Base-by-base conservation (phyloP, 1,140 invertebrate genomes). In the Pseudomyrmex cubaensis region DNA sequence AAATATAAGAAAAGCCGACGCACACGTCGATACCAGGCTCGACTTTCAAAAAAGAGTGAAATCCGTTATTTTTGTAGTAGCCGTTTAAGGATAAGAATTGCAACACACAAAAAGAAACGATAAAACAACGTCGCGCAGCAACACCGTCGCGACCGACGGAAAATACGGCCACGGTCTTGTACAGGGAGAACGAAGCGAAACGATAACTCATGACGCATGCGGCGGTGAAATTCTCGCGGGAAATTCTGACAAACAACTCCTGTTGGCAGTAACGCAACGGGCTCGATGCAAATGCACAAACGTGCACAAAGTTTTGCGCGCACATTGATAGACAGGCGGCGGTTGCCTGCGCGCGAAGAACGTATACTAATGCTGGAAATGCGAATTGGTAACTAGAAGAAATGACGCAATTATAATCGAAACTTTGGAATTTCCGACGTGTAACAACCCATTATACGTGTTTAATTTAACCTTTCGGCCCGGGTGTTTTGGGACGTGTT, bases 231-330 rank as follows among this genome's bases (percentile, higher is more conserved):
- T 88, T 85, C 87, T 87, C 86, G 9, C 66, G 87, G 83, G 87
- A 88, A 88, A 88, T 88, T 88, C 86, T 88, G 86, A 87, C 87
- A 88, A 88, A 88, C 85, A 87, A 87, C 64, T 85, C 64, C 22
- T 78, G 82, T 80, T 84, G 61, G 67, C 59, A 74, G 75, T 72
- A 87, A 87, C 85, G 73, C 75, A 61, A 77, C 85, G 64, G 59
- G 50, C 86, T 59, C 86, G 67, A 87, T 87, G 86, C 85, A 87
- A 87, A 87, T 87, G 85, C 85, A 80, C 66, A 84, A 87, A 52
- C 67, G 48, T 83, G 74, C 57, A 66, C 82, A 54, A 87, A 88
- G 72, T 88, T 88, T 85, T 73, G 66, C 82, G 64, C 76, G 64
- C 76, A 62, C 87, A 62, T 74, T 88, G 86, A 87, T 63, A 66